phyloP scores from a whole-genome alignment of 2,797 vertebrate species.

The Prionace glauca region DNA sequence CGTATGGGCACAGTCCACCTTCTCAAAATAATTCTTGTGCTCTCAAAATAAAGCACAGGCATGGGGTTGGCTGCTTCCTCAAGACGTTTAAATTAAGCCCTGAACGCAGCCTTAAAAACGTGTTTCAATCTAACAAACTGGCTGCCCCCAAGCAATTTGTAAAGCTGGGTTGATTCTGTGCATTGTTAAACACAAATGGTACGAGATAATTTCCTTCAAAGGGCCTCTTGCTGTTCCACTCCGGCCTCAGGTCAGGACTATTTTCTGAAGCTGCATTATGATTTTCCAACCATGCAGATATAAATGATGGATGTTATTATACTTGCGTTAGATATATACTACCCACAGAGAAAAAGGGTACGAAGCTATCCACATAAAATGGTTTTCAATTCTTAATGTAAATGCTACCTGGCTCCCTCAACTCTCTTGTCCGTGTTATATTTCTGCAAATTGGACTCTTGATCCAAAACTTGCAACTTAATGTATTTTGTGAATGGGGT shows the following conservation, averaged over 20 bases:
- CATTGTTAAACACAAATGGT: not conserved
- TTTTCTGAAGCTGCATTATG: not conserved
- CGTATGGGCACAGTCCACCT: not conserved
- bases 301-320: not conserved
- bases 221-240: not conserved
- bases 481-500: not conserved
- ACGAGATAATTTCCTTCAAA: not conserved
- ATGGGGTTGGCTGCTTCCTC: not conserved
- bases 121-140: not conserved
- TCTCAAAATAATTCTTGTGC: not conserved
- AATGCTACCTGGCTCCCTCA: not conserved
- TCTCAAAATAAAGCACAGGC: not conserved
- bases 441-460: not conserved
- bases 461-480: not conserved
- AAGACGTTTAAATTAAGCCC: not conserved
- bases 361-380: not conserved
- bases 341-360: not conserved
- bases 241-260: not conserved
- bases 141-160: not conserved
- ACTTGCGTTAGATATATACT: not conserved
- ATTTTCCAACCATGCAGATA: not conserved
- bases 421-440: not conserved
- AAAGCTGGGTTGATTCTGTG: not conserved
- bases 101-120: not conserved
- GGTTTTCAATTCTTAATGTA: not conserved